These are phyloP conservation scores for Rhorus exstirpatorius DNA, from an alignment of 2,888 invertebrate species.

Conservation along the genomic window DNA sequence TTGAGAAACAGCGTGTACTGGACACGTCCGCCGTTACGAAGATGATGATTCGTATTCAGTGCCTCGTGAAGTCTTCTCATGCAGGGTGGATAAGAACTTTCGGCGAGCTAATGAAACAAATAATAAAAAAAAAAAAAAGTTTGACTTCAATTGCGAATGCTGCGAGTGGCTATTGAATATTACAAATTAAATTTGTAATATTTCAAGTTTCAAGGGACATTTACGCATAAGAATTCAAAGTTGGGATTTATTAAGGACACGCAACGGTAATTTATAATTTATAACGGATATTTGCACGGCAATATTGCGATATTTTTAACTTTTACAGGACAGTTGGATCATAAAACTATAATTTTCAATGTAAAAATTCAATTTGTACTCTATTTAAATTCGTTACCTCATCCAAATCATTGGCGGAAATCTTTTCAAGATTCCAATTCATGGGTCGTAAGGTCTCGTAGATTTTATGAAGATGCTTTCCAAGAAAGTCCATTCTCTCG, in stretches of 20 bases:
- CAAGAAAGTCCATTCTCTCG: constrained; percentile 91
- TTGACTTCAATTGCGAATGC: too few relatives aligned
- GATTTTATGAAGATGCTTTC: constrained; percentile 92
- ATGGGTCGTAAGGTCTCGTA: constrained; percentile 90
- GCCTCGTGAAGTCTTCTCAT: constrained; percentile 96
- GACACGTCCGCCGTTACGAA: constrained; percentile 94
- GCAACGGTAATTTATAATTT: too few relatives aligned
- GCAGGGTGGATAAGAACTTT: constrained; percentile 96
- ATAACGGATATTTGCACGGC: too few relatives aligned
- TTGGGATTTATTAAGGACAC: too few relatives aligned
- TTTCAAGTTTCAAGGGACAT: too few relatives aligned
- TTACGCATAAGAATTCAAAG: too few relatives aligned
- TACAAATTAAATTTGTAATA: too few relatives aligned
- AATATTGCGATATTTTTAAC: too few relatives aligned
- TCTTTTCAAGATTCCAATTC: constrained; percentile 89
- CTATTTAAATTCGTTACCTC: constrained; percentile 69
- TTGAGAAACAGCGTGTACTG: constrained; percentile 98
- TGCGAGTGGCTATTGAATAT: too few relatives aligned
- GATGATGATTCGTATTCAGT: constrained; percentile 93
- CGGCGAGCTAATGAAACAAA: constrained; percentile 88
- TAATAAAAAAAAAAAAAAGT: neutral
- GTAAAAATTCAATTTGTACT: too few relatives aligned
- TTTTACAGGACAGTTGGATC: too few relatives aligned
- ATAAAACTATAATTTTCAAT: too few relatives aligned
- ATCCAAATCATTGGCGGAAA: constrained; percentile 93